Evolutionary conservation across 2,113 vertebrate genomes (phyloP).

Genomic region (Connochaetes taurinus): DNA sequence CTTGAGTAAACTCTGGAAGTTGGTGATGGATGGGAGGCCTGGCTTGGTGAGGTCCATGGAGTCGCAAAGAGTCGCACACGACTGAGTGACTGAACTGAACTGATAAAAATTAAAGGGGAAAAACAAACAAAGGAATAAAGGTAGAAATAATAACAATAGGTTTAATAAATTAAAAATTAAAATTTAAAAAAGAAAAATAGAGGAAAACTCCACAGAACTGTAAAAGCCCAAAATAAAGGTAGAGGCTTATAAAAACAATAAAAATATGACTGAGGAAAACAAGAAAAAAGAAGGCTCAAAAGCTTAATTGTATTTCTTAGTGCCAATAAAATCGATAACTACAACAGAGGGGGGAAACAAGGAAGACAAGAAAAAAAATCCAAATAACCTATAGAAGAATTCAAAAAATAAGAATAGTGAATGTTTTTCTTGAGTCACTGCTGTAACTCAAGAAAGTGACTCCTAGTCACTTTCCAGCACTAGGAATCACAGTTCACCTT

Average conservation of each 20-base stretch:
- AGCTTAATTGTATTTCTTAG: too few species aligned
- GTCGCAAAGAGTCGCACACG: background rate
- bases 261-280: too few species aligned
- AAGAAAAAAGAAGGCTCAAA: too few species aligned
- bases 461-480: background rate
- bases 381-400: background rate
- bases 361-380: too few species aligned
- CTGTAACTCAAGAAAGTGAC: too few species aligned
- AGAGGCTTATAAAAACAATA: background rate
- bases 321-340: too few species aligned
- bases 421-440: background rate
- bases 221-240: background rate
- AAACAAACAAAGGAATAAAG: background rate
- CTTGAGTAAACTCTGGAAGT: background rate
- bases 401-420: background rate
- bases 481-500: background rate
- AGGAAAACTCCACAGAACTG: background rate
- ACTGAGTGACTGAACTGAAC: background rate
- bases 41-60: background rate
- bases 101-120: background rate
- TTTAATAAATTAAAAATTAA: background rate
- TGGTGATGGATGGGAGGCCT: background rate
- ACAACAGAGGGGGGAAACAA: too few species aligned
- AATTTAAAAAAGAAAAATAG: background rate
- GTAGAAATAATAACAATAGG: background rate